A percentile compares a stretch with the other conserved stretches of the same genome.
Evolutionary conservation across 2,888 invertebrate species (phyloP).

Genomic region (Nemoura dubitans): DNA sequence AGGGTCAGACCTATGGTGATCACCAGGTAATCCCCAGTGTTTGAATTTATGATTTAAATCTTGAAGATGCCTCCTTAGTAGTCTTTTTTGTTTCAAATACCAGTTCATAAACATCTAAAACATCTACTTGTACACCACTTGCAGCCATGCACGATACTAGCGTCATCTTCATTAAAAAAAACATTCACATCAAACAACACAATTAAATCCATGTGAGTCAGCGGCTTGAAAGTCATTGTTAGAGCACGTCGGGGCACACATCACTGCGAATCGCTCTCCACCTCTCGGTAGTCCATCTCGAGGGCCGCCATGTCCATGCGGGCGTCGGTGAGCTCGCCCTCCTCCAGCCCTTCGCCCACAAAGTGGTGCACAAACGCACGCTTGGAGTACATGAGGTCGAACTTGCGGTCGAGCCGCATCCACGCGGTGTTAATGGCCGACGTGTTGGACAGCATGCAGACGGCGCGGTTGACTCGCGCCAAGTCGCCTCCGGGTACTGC

Average conservation of each 20-base stretch:
- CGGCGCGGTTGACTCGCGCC: conserved; percentile 64
- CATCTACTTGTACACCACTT: too few relatives aligned
- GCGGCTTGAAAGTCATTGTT: too few relatives aligned
- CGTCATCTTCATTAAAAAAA: too few relatives aligned
- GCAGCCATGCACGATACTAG: too few relatives aligned
- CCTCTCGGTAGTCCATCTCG: conserved; percentile 73
- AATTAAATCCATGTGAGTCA: too few relatives aligned
- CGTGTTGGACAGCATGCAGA: conserved; percentile 67
- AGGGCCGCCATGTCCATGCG: conserved; percentile 70
- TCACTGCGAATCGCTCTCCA: conserved; percentile 60
- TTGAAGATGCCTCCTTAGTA: too few relatives aligned
- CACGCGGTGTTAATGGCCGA: conserved; percentile 68
- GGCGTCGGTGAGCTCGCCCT: conserved; percentile 71
- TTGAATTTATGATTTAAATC: too few relatives aligned
- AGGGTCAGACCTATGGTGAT: too few relatives aligned
- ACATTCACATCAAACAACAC: too few relatives aligned
- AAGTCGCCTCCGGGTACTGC: conserved; percentile 61
- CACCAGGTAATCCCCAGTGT: too few relatives aligned
- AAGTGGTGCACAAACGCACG: conserved; percentile 68
- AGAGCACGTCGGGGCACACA: neutral
- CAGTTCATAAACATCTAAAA: too few relatives aligned
- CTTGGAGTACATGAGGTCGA: conserved; percentile 68
- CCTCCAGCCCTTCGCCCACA: conserved; percentile 63
- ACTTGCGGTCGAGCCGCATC: conserved; percentile 66
- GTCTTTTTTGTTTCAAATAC: too few relatives aligned